Conservation (phyloP, 2,797 vertebrate species). For the Thamnophis elegans region DNA sequence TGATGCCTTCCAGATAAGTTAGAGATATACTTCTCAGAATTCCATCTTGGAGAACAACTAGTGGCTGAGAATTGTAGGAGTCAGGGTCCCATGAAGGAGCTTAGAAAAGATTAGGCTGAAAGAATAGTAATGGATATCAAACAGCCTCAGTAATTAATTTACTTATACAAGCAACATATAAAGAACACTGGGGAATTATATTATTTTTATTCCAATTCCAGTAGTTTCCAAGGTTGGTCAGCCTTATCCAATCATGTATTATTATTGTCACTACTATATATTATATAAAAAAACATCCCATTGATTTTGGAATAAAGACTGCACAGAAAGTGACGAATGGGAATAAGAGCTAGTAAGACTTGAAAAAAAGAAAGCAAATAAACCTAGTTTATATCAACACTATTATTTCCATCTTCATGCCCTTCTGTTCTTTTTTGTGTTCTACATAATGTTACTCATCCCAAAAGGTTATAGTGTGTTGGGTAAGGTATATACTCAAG, state of each 20-base stretch:
- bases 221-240: background rate
- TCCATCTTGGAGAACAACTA: background rate
- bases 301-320: background rate
- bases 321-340: background rate
- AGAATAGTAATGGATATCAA: background rate
- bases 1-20: background rate
- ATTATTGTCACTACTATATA: background rate
- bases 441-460: background rate
- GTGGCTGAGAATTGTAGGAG: background rate
- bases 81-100: background rate
- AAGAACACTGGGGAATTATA: background rate
- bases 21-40: background rate
- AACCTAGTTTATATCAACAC: background rate
- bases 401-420: background rate
- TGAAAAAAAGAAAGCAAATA: background rate
- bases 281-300: background rate
- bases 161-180: background rate
- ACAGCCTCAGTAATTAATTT: background rate
- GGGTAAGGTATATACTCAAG: background rate
- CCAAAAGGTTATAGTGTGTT: background rate
- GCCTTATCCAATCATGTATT: background rate
- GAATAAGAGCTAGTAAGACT: background rate
- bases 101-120: background rate
- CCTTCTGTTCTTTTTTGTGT: background rate
- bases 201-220: background rate